Conservation (phyloP, 2,113 vertebrate species). For the Phaethornis superciliosus region DNA sequence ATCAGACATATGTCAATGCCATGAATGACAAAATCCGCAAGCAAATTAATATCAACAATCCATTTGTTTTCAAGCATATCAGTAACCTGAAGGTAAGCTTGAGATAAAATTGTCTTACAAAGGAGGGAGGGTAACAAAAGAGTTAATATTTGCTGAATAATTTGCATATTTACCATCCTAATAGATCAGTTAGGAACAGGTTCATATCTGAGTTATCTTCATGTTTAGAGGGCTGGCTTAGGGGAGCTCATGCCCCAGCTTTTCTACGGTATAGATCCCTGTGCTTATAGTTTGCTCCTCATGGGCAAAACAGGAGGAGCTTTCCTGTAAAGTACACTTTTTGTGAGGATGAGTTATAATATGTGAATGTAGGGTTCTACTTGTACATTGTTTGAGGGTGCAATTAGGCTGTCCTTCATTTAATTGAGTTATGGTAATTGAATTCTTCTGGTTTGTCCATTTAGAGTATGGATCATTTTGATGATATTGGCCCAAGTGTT, state of each 20-base stretch:
- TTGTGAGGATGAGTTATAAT: background rate
- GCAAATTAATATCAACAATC: slow-evolving; percentile 98
- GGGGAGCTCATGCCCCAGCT: background rate
- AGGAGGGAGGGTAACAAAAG: background rate
- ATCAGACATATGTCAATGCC: slow-evolving; percentile 96
- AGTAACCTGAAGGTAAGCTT: slow-evolving; percentile 93
- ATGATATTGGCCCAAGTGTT: slow-evolving; percentile 97
- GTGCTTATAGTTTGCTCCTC: background rate
- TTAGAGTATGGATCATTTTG: slow-evolving; percentile 98
- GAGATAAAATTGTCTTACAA: background rate
- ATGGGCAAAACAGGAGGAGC: background rate
- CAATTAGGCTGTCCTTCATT: background rate
- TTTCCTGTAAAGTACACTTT: background rate
- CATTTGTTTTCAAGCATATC: slow-evolving; percentile 98
- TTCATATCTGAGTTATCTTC: background rate
- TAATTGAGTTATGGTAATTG: background rate
- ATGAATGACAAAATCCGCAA: slow-evolving; percentile 99
- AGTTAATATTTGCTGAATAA: background rate
- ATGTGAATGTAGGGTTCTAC: background rate
- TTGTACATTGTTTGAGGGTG: fast-evolving
- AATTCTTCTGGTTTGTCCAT: background rate
- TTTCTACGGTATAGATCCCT: background rate
- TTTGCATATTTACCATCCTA: background rate
- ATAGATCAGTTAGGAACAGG: background rate
- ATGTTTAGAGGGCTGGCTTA: background rate